A percentile compares a stretch with the other conserved stretches of the same genome.
Evolutionary conservation across 2,797 vertebrate genomes (phyloP).

Genomic region (Anabacerthia variegaticeps): DNA sequence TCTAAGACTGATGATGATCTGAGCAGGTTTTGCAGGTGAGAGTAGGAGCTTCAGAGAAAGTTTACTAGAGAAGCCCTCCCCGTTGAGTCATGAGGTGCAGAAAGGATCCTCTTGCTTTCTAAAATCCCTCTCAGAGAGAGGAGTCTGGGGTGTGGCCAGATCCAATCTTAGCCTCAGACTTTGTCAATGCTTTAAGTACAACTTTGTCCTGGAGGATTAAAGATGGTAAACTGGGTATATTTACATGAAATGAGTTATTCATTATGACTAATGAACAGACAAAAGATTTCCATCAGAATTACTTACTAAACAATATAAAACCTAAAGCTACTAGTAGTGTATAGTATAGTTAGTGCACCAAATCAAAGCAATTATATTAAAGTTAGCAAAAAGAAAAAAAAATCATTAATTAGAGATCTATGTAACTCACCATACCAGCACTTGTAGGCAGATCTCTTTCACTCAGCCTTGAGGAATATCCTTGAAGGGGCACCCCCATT

Average conservation of each 20-base stretch:
- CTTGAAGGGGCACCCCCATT: neutral
- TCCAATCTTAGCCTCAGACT: neutral
- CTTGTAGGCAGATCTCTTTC: neutral
- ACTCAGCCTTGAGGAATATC: neutral
- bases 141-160: neutral
- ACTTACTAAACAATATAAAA: neutral
- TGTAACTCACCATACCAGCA: neutral
- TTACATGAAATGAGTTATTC: neutral
- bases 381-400: neutral
- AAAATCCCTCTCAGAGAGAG: neutral
- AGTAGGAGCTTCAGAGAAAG: neutral
- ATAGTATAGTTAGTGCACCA: neutral
- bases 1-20: neutral
- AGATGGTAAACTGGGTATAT: neutral
- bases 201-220: neutral
- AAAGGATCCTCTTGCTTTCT: neutral
- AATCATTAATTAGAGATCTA: neutral
- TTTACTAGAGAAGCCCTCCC: neutral
- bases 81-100: neutral
- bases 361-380: neutral
- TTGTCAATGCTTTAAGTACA: neutral
- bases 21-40: neutral
- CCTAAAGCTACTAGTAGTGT: neutral
- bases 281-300: neutral
- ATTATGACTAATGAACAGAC: neutral